Percentiles rank a stretch among this genome's conserved stretches.
Conservation (phyloP, 1,140 invertebrate species). For the Brachystomella parvula region DNA sequence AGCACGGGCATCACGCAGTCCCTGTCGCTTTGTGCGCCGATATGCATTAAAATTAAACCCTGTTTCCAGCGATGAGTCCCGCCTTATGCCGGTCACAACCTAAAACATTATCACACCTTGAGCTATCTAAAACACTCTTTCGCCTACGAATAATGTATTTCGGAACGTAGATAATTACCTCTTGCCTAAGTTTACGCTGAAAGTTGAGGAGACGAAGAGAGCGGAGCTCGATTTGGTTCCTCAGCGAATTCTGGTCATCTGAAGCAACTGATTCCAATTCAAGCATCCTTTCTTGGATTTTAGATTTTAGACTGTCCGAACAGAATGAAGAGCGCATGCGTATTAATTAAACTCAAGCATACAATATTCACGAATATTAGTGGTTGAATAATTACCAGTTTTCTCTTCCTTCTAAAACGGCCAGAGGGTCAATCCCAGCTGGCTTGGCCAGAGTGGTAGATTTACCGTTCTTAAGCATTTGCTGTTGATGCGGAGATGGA, state of each 20-base stretch:
- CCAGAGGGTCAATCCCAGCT: slow-evolving; percentile 54
- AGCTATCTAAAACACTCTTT: no score
- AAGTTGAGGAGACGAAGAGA: slow-evolving; percentile 90
- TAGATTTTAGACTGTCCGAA: no score
- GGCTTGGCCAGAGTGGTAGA: slow-evolving; percentile 44
- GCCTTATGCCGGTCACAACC: slow-evolving; percentile 51
- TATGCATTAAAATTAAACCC: slow-evolving; percentile 58
- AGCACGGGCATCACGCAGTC: slow-evolving; percentile 56
- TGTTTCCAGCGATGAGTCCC: slow-evolving; percentile 59
- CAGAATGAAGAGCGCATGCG: no score
- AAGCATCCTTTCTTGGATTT: neutral
- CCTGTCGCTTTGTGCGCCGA: slow-evolving; percentile 55
- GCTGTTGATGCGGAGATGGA: no score
- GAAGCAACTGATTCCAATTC: neutral
- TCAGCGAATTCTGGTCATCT: neutral
- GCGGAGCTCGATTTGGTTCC: slow-evolving; percentile 68
- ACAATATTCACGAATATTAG: no score
- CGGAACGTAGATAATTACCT: slow-evolving; percentile 43
- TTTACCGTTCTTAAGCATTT: neutral
- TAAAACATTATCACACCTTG: no score
- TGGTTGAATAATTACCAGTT: slow-evolving; percentile 48
- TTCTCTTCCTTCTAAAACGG: slow-evolving; percentile 53
- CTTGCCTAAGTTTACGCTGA: slow-evolving; percentile 77
- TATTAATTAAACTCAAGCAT: no score
- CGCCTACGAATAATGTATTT: neutral